Percentiles rank a stretch among this genome's conserved stretches.
These are phyloP conservation scores for Lissonota sp. DNA, from an alignment of 2,888 invertebrate species.

Conservation along the genomic window DNA sequence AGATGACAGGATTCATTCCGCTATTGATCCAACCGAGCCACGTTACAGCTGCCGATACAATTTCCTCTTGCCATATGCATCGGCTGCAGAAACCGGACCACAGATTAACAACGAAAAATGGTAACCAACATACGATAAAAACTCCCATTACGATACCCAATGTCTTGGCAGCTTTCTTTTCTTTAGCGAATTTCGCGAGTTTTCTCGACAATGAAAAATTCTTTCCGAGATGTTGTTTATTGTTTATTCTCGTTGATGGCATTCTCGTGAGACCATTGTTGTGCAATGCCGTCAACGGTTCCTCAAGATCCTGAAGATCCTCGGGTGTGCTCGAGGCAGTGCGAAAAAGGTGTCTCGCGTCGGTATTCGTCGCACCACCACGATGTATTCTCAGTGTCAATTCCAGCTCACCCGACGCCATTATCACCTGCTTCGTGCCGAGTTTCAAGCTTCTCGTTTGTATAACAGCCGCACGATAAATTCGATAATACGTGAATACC, in stretches of 20 bases:
- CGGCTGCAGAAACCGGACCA: conserved; percentile 94
- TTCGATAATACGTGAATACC: conserved; percentile 98
- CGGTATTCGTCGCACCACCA: conserved; percentile 90
- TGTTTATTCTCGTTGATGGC: conserved; percentile 88
- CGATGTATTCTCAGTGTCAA: conserved; percentile 96
- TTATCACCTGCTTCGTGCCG: conserved; percentile 95
- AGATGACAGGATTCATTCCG: conserved; percentile 98
- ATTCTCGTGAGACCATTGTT: conserved; percentile 91
- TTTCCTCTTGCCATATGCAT: conserved; percentile 94
- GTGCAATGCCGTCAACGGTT: conserved; percentile 90
- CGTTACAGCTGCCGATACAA: conserved; percentile 94
- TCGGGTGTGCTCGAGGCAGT: conserved; percentile 81
- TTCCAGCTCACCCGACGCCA: conserved; percentile 93
- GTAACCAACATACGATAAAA: conserved; percentile 98
- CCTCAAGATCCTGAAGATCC: conserved; percentile 85
- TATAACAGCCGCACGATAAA: conserved; percentile 96
- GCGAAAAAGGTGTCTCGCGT: conserved; percentile 79
- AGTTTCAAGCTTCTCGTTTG: conserved; percentile 96
- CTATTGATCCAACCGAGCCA: conserved; percentile 99
- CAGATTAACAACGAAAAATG: conserved; percentile 98
- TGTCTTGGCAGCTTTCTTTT: conserved; percentile 99
- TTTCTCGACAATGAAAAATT: conserved; percentile 97
- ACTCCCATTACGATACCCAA: conserved; percentile 98
- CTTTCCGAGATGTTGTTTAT: conserved; percentile 89
- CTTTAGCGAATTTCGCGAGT: conserved; percentile 97